Evolutionary conservation across 2,113 vertebrate species (phyloP), one percentile per base, ranked within the genome.

Genomic region (Monarcha castaneiventris): DNA sequence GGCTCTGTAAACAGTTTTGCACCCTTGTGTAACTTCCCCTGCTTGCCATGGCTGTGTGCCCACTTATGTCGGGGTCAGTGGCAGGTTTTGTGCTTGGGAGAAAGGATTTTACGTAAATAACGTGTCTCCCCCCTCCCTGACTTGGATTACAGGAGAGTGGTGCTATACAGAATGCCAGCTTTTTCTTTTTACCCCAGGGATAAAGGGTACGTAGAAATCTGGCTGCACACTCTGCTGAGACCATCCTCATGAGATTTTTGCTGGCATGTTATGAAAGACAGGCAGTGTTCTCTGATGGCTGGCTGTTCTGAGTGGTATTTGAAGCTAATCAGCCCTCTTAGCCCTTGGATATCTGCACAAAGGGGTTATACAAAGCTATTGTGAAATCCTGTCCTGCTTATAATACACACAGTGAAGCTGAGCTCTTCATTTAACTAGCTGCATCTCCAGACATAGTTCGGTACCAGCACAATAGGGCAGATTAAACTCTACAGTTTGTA

Each of bases 261-360:
- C 78, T 94, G 95, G 90, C 85, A 21, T 17, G 55, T 56, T 83
- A 80, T 91, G 94, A 95, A 96, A 95, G 89, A 17, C 49, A 51
- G 89, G 27, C 32, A 79, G 78, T 94, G 94, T 92, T 95, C 85
- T 69, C 48, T 64, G 93, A 74, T 76, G 63, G 26, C 76, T 90
- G 85, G 11, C 90, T 90, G 79, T 58, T 95, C 21, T 55, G 79
- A 77, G 80, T 0, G 6, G 72, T 56, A 77, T 95, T 90, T 71
- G 90, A 88, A 79, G 41, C 56, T 88, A 64, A 83, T 93, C 78
- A 44, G 87, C 78, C 78, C 71, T 89, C 74, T 78, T 75, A 90
- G 90, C 59, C 35, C 51, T 88, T 71, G 85, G 92, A 59, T 95
- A 58, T 80, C 75, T 74, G 86, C 83, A 92, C 96, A 96, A 95